Conservation (phyloP, 2,797 vertebrate genomes). For the Ctenosaura bakeri region DNA sequence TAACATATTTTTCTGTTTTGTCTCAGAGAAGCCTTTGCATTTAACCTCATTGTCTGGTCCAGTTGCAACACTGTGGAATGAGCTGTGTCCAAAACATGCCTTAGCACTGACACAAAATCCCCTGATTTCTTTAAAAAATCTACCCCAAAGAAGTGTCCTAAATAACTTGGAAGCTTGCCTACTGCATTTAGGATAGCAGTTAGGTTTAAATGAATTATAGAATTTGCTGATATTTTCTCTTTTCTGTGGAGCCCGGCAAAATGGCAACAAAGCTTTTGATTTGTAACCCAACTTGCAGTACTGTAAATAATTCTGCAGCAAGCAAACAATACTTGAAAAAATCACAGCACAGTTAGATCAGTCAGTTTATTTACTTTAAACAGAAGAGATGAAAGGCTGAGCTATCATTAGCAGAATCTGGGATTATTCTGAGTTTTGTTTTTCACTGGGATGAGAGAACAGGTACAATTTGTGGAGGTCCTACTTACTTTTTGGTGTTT, state of each 20-base stretch:
- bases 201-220: background rate
- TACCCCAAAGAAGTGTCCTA: background rate
- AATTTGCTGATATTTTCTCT: background rate
- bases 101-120: too few relatives aligned
- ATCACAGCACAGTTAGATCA: constrained; percentile 22
- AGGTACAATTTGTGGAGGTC: background rate
- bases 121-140: background rate
- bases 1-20: too few relatives aligned
- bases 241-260: background rate
- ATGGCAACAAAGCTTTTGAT: too few relatives aligned
- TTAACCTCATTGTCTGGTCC: too few relatives aligned
- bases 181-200: background rate
- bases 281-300: background rate
- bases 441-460: background rate
- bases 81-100: too few relatives aligned
- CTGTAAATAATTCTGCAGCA: background rate
- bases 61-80: too few relatives aligned
- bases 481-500: background rate
- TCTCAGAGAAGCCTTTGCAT: too few relatives aligned
- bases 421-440: constrained; percentile 9
- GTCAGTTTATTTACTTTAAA: constrained; percentile 49
- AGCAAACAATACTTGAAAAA: constrained; percentile 50
- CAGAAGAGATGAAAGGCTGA: constrained; percentile 54
- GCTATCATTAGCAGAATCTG: constrained; percentile 32
- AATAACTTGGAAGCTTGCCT: background rate